Base-by-base conservation (phyloP, 2,888 invertebrate genomes). In the Drosophila helvetica region DNA sequence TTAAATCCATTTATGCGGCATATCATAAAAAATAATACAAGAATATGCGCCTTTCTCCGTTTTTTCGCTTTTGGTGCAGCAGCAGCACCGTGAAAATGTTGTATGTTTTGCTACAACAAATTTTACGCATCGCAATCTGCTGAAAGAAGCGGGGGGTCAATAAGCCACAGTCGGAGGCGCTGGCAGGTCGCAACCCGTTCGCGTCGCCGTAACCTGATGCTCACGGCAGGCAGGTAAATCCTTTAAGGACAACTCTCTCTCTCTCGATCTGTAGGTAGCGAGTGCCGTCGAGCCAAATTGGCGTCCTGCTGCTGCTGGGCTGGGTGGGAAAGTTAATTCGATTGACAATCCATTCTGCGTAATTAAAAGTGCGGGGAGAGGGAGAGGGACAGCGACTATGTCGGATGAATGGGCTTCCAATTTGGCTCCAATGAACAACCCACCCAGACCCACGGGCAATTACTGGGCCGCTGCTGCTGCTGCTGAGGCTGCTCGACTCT, bases 1-100 rank as follows among this genome's bases (percentile, higher is more conserved):
- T 71, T 55, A 80, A 86, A 83, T 79, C 77, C 81, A 86, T 87
- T 87, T 87, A 80, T 74, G 84, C 74, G 75, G 88, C 88, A 81
- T 81, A 83, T 79, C 84, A 77, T 88, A 89, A 86, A 88, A 83
- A 77, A 74, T 43, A 70, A 62, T 47, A 38, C 74, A 67, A 68
- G 59, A 67, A 62, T 61, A 74, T 89, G 70, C 67, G 64, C 51
- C 55, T 61, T 61, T 62, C 63, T 19, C 19, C 38, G 15, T 64
- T 57, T 47, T 43, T 47, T 61, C 48, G 58, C 66, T 15, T 7
- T 38, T 38, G 38, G 15, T 38, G 38, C 38, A 38, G 6, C 38
- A 38, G 15, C 71, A 59, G 64, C 65, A 74, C 74, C 80, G 70
- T 88, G 79, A 67, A 86, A 75, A 83, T 56, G 64, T 73, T 69